A percentile compares a stretch with the other conserved stretches of the same genome.
phyloP scores from a whole-genome alignment of 2,113 vertebrate species.

The Xenotilapia flavipinnis region DNA sequence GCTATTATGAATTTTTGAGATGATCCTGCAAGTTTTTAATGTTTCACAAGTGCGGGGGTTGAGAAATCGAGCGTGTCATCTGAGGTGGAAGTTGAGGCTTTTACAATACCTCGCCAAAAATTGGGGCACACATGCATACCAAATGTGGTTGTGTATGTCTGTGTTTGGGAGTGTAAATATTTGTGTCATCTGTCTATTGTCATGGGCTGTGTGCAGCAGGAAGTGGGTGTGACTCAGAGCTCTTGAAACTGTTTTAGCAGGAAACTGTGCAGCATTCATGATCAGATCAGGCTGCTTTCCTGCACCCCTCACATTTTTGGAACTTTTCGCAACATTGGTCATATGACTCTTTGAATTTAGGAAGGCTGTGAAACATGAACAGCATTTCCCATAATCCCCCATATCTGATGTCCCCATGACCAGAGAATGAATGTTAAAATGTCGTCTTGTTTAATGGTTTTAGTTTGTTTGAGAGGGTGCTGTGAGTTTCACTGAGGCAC shows the following conservation, averaged over 20 bases:
- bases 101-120: neutral
- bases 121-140: neutral
- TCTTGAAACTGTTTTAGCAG: slow-evolving; percentile 34
- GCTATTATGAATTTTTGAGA: neutral
- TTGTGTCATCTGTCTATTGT: slow-evolving; percentile 12
- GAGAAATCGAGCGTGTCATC: neutral
- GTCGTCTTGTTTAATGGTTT: neutral
- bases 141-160: neutral
- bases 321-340: neutral
- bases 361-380: neutral
- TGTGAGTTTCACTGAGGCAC: neutral
- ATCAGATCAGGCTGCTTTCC: slow-evolving; percentile 29
- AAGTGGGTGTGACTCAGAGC: slow-evolving; percentile 14
- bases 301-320: slow-evolving; percentile 3
- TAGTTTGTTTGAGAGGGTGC: neutral
- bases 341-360: neutral
- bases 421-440: neutral
- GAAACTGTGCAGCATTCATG: slow-evolving; percentile 41
- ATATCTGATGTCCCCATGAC: neutral
- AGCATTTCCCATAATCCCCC: neutral
- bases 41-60: slow-evolving; percentile 6
- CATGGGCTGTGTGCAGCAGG: slow-evolving; percentile 26
- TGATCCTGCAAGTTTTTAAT: neutral
- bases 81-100: neutral
- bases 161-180: neutral